Percentiles rank a stretch among this genome's conserved stretches.
Evolutionary conservation across 1,140 invertebrate species (phyloP).

Genomic region (Mylabris phalerata): DNA sequence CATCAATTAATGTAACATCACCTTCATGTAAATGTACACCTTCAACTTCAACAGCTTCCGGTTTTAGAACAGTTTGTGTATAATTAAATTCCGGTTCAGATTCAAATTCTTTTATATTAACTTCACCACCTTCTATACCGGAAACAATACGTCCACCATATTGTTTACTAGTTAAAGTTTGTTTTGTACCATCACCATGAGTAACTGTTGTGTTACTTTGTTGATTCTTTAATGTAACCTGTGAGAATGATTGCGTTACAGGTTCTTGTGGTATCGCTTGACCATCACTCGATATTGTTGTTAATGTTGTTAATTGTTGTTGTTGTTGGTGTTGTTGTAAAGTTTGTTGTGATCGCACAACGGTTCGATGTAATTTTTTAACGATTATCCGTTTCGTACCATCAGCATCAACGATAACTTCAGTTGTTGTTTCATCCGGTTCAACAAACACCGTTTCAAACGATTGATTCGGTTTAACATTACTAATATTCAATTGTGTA

Average conservation of each 20-base stretch:
- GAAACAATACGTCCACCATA: slow-evolving; percentile 56
- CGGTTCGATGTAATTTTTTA: slow-evolving; percentile 55
- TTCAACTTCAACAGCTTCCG: slow-evolving; percentile 48
- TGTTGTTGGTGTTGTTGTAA: slow-evolving; percentile 45
- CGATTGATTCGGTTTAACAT: slow-evolving; percentile 57
- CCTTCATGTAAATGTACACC: slow-evolving; percentile 49
- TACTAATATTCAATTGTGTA: slow-evolving; percentile 57
- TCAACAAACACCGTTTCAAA: slow-evolving; percentile 72
- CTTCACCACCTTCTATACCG: slow-evolving; percentile 52
- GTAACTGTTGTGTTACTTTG: slow-evolving; percentile 55
- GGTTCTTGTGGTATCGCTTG: slow-evolving; percentile 46
- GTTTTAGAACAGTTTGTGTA: slow-evolving; percentile 47
- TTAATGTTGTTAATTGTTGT: slow-evolving; percentile 31
- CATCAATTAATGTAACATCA: slow-evolving; percentile 40
- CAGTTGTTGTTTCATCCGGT: slow-evolving; percentile 68
- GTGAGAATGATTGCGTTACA: slow-evolving; percentile 54
- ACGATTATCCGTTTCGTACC: slow-evolving; percentile 75
- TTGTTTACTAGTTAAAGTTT: slow-evolving; percentile 53
- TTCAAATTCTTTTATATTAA: slow-evolving; percentile 58
- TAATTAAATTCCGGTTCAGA: slow-evolving; percentile 49
- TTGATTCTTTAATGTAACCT: slow-evolving; percentile 56
- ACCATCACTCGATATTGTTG: slow-evolving; percentile 41
- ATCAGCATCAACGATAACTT: slow-evolving; percentile 71
- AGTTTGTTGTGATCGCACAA: slow-evolving; percentile 49
- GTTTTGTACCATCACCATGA: slow-evolving; percentile 54